Evolutionary conservation across 2,113 vertebrate species (phyloP), one percentile per base, ranked within the genome.

Genomic region (Callorhinus ursinus): DNA sequence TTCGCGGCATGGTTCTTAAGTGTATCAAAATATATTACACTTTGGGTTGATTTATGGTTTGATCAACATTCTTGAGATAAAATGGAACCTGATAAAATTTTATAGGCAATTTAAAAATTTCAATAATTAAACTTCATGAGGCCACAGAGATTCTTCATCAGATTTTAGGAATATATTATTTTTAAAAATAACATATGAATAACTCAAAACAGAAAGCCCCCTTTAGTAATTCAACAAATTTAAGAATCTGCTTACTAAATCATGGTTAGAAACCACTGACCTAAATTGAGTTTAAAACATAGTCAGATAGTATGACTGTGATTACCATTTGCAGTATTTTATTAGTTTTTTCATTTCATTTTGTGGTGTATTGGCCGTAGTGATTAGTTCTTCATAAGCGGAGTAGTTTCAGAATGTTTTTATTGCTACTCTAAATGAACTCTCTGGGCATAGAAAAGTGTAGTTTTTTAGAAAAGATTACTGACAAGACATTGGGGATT

Each of bases 381-480:
- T 55, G 76, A 24, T 83, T 81, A 76, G 15, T 4, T 94, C 28
- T 91, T 77, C 7, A 49, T 28, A 95, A 93, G 10, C 11, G 55
- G 36, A 74, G 10, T n/a, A 67, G 42, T 85, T 95, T 16, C 57
- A 94, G 61, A 63, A 42, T 86, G 51, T 83, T 95, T 95, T 93
- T 46, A 77, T 1, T 72, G 24, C 12, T 87, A 14, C 26, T 82
- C 2, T 67, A 28, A 72, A 65, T 59, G n/a, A 84, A 72, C 21
- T 83, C 14, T 80, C 21, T 59, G 28, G n/a, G 6, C 46, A 71
- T 22, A 69, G 57, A 91, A 83, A 87, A 63, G 9, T 31, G 0
- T 18, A 90, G 39, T 18, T 81, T 92, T 92, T 96, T 83, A 79
- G 91, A 55, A n/a, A 55, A 33, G 46, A 28, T 84, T 57, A 55